Percentiles rank a stretch among this genome's conserved stretches.
phyloP scores from a whole-genome alignment of 2,797 vertebrate genomes.

The Coregonus sp. region DNA sequence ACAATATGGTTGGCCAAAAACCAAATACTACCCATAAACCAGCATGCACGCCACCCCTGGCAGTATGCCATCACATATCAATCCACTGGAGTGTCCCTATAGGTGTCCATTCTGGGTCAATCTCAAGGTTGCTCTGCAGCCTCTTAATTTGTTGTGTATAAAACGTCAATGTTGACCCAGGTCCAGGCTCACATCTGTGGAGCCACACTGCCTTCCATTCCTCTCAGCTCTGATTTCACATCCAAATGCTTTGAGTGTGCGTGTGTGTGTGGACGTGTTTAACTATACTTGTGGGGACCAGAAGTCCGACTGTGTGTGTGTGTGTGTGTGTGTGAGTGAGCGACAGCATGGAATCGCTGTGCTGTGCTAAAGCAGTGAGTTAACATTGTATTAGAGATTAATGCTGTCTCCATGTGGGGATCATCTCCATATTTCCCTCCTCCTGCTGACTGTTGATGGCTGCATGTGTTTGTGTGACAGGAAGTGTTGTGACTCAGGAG shows the following conservation, averaged over 20 bases:
- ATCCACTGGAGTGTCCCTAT: not conserved
- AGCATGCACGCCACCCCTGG: conserved; percentile 30
- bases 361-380: not conserved
- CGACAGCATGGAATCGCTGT: not conserved
- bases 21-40: conserved; percentile 15
- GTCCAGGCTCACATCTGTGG: not conserved
- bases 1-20: not conserved
- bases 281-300: conserved; percentile 56
- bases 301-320: conserved; percentile 51
- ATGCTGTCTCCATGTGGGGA: not conserved
- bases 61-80: conserved; percentile 1
- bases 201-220: conserved; percentile 18
- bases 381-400: not conserved
- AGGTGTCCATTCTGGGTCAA: not conserved
- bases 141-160: not conserved
- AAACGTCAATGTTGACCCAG: conserved; percentile 4
- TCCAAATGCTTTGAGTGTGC: conserved; percentile 26
- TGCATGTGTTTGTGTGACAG: not conserved
- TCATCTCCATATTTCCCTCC: not conserved
- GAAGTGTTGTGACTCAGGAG: not conserved
- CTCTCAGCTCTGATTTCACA: conserved; percentile 30
- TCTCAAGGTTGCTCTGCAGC: not conserved
- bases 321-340: conserved; percentile 31
- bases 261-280: conserved; percentile 54
- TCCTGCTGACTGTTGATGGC: not conserved